Evolutionary conservation across 2,113 vertebrate genomes (phyloP), one percentile per base, ranked within the genome.

Genomic region (Panthera leo): DNA sequence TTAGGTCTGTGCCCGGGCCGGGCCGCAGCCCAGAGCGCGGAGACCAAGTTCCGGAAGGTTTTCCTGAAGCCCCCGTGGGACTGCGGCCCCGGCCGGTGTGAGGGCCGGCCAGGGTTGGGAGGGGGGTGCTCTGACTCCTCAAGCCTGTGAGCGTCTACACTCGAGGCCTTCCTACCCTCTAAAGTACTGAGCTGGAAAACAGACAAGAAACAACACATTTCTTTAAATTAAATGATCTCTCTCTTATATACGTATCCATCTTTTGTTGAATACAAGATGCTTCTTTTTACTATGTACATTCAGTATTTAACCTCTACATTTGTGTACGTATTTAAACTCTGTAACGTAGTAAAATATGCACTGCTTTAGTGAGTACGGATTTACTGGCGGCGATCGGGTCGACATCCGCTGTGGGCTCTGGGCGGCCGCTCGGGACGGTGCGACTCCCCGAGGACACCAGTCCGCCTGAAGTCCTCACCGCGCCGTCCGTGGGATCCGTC

Each of bases 321-420:
- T 99, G 98, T 48, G 95, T 98, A 99, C 98, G 99, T 98, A 98
- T 97, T 98, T 99, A 99, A 99, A 99, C 98, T 99, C 98, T 99
- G 98, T 98, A 98, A 89, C 98, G 98, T 99, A 99, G 98, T 99
- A 99, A 99, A 99, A 99, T 99, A 99, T 98, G 99, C 97, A 98
- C 98, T 95, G 98, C 98, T 98, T 99, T 97, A 92, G 98, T 97
- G 94, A 96, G 85, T 98, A 98, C 98, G 98, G 98, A 98, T 97
- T 98, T 98, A 97, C 98, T 98, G 98, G 98, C 98, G 75, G 98
- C 97, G 92, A 97, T 98, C 96, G 80, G 98, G 98, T 94, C 80
- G 98, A 98, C 98, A 97, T 98, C 98, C 98, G 97, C 97, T 15
- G 55, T 92, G 97, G 98, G 96, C 96, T 94, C 84, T 96, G 90